These are phyloP conservation scores for Heliconius aoede DNA, from an alignment of 2,888 invertebrate species.

Conservation along the genomic window DNA sequence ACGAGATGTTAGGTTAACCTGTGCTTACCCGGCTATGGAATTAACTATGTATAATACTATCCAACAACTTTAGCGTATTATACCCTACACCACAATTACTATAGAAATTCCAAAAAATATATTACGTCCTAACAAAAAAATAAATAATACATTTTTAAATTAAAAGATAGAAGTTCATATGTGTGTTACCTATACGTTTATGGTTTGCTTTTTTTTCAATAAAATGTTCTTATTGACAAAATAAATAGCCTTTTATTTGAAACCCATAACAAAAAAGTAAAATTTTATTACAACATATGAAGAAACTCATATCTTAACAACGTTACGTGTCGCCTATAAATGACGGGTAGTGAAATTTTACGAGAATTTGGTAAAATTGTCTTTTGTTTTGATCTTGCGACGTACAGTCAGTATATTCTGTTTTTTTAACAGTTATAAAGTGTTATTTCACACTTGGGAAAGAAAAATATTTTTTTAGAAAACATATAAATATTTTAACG, in stretches of 20 bases:
- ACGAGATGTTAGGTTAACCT: too few species aligned
- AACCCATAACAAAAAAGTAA: conserved; percentile 12
- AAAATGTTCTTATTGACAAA: neutral
- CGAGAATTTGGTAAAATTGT: conserved; percentile 29
- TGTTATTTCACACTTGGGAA: neutral
- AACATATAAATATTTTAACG: too few species aligned
- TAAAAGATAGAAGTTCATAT: neutral
- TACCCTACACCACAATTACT: too few species aligned
- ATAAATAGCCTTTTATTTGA: conserved; percentile 9
- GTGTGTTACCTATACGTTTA: neutral
- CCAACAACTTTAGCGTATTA: too few species aligned
- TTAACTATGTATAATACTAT: too few species aligned
- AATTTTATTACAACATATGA: conserved; percentile 8
- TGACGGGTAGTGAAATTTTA: conserved; percentile 33
- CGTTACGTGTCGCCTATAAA: conserved; percentile 18
- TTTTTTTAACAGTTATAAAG: neutral
- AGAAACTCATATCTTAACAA: conserved; percentile 19
- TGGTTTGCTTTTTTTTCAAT: neutral
- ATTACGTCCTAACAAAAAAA: too few species aligned
- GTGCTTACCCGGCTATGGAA: too few species aligned
- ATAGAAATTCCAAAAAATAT: neutral
- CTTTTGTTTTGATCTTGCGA: conserved; percentile 5
- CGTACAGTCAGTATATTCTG: neutral
- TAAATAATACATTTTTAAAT: neutral
- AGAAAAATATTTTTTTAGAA: too few species aligned